Conservation (phyloP, 2,113 vertebrate species). For the Anoura caudifer region DNA sequence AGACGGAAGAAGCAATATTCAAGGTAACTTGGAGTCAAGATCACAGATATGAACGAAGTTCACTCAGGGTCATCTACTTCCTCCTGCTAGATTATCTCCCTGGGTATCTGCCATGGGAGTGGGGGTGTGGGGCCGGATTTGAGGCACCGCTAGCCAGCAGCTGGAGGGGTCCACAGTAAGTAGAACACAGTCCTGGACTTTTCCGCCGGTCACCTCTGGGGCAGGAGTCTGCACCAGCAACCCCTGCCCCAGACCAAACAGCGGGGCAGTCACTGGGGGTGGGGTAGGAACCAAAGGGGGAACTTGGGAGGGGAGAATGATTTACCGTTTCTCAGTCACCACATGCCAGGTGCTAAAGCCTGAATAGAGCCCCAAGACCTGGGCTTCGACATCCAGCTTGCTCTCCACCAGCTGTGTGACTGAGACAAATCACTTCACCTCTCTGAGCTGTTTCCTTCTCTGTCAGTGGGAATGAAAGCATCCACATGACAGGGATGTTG, state of each 20-base stretch:
- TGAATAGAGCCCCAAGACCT: not conserved
- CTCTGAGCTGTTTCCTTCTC: not conserved
- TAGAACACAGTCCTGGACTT: not conserved
- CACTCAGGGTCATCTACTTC: not conserved
- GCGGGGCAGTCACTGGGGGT: not conserved
- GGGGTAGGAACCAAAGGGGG: too few relatives aligned
- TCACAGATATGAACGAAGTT: not conserved
- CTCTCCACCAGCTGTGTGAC: not conserved
- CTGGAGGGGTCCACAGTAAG: not conserved
- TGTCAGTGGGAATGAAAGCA: not conserved
- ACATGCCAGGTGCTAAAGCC: not conserved
- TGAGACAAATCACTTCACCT: not conserved
- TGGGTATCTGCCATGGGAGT: not conserved
- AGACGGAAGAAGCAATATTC: not conserved
- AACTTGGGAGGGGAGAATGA: not conserved
- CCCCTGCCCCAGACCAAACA: too few relatives aligned
- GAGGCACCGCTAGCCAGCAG: not conserved
- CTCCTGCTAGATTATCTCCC: not conserved
- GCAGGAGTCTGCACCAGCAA: not conserved
- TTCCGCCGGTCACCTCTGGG: not conserved
- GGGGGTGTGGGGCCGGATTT: accelerated
- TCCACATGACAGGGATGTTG: not conserved
- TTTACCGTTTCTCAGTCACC: not conserved
- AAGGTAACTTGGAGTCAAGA: not conserved
- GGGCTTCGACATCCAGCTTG: not conserved